These are phyloP conservation scores for Lycocorax pyrrhopterus DNA, from an alignment of 2,113 vertebrate genomes.

Conservation along the genomic window DNA sequence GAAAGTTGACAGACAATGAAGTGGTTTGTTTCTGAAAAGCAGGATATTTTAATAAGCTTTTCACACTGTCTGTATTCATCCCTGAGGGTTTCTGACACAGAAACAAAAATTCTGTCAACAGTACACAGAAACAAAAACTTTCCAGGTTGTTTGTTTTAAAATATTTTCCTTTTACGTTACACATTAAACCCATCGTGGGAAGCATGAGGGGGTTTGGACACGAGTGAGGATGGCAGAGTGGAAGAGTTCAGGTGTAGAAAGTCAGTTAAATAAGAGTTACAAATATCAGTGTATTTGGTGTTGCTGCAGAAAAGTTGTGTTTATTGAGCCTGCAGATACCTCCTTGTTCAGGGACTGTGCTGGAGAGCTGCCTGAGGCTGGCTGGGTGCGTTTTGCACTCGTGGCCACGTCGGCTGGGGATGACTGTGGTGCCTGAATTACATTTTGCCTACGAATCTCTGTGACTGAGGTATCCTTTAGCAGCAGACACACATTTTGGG, in stretches of 20 bases:
- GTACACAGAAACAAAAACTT: not conserved
- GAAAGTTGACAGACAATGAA: conserved; percentile 20
- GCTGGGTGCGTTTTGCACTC: not conserved
- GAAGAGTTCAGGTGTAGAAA: not conserved
- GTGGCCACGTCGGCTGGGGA: rapidly evolving
- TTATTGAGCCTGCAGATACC: not conserved
- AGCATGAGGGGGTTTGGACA: not conserved
- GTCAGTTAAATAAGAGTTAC: not conserved
- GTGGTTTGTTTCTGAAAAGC: conserved; percentile 1
- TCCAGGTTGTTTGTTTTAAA: not conserved
- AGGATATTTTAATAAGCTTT: not conserved
- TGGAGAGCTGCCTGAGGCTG: rapidly evolving
- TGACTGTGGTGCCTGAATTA: rapidly evolving
- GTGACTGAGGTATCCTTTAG: rapidly evolving
- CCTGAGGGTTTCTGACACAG: not conserved
- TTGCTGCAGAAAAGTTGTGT: rapidly evolving
- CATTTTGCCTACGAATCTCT: rapidly evolving
- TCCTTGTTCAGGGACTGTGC: not conserved
- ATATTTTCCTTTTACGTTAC: not conserved
- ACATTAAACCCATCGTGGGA: not conserved
- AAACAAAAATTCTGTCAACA: not conserved
- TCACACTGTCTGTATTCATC: not conserved
- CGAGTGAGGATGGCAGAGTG: not conserved
- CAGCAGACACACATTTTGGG: rapidly evolving
- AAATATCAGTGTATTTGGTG: not conserved